Evolutionary conservation across 1,140 invertebrate species (phyloP).

Genomic region (Arion vulgaris): DNA sequence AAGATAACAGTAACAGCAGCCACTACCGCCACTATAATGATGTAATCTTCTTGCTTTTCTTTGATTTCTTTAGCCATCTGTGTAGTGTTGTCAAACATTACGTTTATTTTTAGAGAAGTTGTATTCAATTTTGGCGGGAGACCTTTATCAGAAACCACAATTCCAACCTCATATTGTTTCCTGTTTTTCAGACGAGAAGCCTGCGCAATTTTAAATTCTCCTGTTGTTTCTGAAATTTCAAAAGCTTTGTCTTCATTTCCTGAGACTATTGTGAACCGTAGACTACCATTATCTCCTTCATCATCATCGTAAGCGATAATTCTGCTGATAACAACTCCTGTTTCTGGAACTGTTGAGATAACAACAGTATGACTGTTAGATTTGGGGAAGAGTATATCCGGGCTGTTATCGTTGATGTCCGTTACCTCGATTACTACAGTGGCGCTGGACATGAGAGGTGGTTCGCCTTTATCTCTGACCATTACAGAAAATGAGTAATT

Average conservation of each 20-base stretch:
- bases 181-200: conserved; percentile 36
- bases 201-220: conserved; percentile 80
- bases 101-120: conserved; percentile 41
- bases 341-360: conserved; percentile 85
- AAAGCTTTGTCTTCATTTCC: conserved; percentile 85
- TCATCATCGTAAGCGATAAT: conserved; percentile 64
- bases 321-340: conserved; percentile 77
- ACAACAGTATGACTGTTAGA: conserved; percentile 83
- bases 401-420: conserved; percentile 61
- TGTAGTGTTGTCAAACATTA: conserved; percentile 44
- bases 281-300: conserved; percentile 84
- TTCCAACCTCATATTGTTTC: conserved; percentile 39
- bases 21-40: conserved; percentile 49
- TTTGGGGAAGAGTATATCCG: conserved; percentile 79
- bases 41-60: conserved; percentile 44
- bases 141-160: conserved; percentile 41
- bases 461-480: conserved; percentile 76
- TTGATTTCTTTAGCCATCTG: background rate
- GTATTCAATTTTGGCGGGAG: conserved; percentile 28
- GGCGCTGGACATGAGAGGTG: conserved; percentile 46
- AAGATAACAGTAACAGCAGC: conserved; percentile 46
- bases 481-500: conserved; percentile 87
- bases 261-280: conserved; percentile 90
- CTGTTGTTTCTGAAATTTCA: conserved; percentile 86
- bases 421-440: conserved; percentile 53